phyloP scores from a whole-genome alignment of 1,140 invertebrate genomes.

The Apis mellifera region DNA sequence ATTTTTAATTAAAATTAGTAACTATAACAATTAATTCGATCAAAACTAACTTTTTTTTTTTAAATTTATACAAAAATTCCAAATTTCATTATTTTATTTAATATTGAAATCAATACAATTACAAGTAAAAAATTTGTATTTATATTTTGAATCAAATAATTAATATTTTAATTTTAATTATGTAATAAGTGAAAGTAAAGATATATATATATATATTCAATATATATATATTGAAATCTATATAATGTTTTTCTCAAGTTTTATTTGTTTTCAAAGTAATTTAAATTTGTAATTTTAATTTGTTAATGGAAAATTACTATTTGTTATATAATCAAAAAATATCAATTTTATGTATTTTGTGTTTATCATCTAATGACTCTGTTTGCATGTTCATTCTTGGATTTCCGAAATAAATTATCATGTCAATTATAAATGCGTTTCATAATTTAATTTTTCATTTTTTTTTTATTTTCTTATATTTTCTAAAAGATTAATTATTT shows the following conservation, averaged over 20 bases:
- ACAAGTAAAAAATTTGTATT: background rate
- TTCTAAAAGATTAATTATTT: too few relatives aligned
- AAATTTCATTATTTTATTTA: background rate
- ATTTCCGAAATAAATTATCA: background rate
- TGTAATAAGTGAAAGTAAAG: too few relatives aligned
- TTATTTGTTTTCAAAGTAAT: background rate
- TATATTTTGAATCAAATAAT: background rate
- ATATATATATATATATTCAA: too few relatives aligned
- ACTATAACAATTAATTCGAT: background rate
- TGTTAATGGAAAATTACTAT: background rate
- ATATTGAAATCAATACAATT: background rate
- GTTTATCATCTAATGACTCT: background rate
- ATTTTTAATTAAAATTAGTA: background rate
- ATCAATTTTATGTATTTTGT: background rate
- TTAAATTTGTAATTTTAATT: background rate
- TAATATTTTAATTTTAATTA: background rate
- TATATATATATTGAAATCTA: too few relatives aligned
- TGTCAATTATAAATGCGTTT: background rate
- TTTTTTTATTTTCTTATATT: too few relatives aligned
- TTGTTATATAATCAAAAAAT: background rate
- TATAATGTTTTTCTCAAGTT: too few relatives aligned
- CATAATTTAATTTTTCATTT: too few relatives aligned
- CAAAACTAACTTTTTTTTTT: background rate
- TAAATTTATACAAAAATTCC: background rate
- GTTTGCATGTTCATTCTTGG: background rate